These are phyloP conservation scores for Petrocephalus zakoni DNA, from an alignment of 2,113 vertebrate genomes.

Conservation along the genomic window DNA sequence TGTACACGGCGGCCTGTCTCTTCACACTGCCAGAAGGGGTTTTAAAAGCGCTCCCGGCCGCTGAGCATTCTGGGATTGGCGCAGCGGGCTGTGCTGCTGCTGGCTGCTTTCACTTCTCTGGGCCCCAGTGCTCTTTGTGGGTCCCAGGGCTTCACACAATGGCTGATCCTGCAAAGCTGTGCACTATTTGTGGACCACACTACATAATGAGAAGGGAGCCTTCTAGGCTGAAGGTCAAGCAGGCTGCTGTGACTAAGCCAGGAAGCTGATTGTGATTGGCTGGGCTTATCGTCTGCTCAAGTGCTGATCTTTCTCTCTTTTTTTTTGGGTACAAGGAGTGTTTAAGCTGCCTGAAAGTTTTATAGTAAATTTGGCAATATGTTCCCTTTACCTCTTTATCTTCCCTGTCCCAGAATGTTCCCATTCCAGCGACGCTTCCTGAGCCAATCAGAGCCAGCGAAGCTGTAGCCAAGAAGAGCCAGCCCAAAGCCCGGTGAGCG, in stretches of 20 bases:
- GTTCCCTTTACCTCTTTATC: neutral
- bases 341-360: neutral
- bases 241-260: neutral
- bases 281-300: neutral
- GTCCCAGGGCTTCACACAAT: neutral
- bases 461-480: conserved; percentile 93
- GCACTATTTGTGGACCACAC: neutral
- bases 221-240: neutral
- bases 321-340: neutral
- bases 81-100: neutral
- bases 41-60: neutral
- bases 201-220: neutral
- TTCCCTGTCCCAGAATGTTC: conserved; percentile 67
- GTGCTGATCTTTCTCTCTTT: no score
- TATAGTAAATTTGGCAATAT: neutral
- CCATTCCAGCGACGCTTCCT: conserved; percentile 85
- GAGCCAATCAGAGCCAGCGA: conserved; percentile 93
- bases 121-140: neutral
- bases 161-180: neutral
- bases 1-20: neutral
- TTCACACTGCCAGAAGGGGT: neutral
- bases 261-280: neutral
- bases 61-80: neutral
- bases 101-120: neutral
- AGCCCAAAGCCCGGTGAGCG: conserved; percentile 89